These are phyloP conservation scores for Artibeus lituratus DNA, from an alignment of 2,797 vertebrate species.

Conservation along the genomic window DNA sequence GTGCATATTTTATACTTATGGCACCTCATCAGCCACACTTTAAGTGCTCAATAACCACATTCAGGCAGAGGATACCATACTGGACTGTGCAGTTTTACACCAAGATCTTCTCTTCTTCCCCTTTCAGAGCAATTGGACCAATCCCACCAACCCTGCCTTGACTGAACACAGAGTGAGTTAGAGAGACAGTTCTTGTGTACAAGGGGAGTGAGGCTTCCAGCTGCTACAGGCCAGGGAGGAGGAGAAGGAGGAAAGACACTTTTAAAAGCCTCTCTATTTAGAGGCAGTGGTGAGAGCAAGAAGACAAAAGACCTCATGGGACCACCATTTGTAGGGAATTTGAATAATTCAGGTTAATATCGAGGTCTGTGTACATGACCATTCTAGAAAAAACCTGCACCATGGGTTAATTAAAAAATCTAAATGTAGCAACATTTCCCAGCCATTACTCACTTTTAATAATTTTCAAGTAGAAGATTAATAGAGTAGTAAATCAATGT, in stretches of 20 bases:
- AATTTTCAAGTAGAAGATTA: conserved; percentile 21
- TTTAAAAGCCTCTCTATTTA: background rate
- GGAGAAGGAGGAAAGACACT: background rate
- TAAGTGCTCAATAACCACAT: background rate
- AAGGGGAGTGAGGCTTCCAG: background rate
- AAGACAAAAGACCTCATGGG: background rate
- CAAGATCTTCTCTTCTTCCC: background rate
- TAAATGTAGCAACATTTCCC: background rate
- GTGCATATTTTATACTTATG: background rate
- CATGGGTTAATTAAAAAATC: background rate
- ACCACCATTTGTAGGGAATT: background rate
- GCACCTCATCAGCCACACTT: background rate
- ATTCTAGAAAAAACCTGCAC: background rate
- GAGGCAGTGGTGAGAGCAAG: background rate
- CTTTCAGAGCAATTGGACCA: background rate
- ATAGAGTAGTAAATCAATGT: conserved; percentile 4
- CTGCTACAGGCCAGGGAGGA: background rate
- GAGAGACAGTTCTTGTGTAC: background rate
- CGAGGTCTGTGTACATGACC: background rate
- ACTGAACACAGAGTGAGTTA: background rate
- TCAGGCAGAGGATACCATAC: no score
- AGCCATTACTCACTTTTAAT: conserved; percentile 32
- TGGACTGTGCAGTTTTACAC: background rate
- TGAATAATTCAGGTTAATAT: background rate
- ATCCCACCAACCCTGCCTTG: background rate